Conservation (phyloP, 2,113 vertebrate genomes). For the Lanius collurio region DNA sequence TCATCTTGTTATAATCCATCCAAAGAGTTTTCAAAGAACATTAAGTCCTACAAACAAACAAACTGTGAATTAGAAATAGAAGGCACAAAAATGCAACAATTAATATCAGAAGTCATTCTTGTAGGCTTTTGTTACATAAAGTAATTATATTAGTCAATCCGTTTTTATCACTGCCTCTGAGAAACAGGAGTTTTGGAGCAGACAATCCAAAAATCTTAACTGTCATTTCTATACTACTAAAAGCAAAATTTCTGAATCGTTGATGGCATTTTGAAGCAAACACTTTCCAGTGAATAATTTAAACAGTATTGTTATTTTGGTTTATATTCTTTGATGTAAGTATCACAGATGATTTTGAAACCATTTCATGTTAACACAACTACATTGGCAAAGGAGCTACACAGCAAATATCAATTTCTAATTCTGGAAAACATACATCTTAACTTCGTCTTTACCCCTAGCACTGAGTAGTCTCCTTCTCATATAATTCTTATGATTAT, state of each 20-base stretch:
- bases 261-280: neutral
- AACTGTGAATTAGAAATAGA: slow-evolving; percentile 37
- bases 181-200: neutral
- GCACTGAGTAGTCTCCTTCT: neutral
- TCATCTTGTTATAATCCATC: slow-evolving; percentile 75
- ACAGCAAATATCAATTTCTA: neutral
- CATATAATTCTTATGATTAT: neutral
- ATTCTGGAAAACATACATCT: neutral
- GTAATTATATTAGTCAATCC: slow-evolving; percentile 7
- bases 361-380: neutral
- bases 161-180: neutral
- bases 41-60: slow-evolving; percentile 80
- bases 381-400: neutral
- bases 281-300: neutral
- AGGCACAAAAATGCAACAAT: slow-evolving; percentile 55
- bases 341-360: neutral
- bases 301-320: neutral
- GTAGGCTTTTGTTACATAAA: slow-evolving; percentile 35
- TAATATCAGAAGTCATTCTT: slow-evolving; percentile 41
- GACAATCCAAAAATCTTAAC: neutral
- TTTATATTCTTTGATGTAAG: neutral
- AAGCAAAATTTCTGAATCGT: neutral
- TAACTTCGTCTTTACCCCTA: too few species aligned
- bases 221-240: neutral
- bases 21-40: slow-evolving; percentile 82